Conservation (phyloP, 1,140 invertebrate species). For the Hirudo medicinalis region DNA sequence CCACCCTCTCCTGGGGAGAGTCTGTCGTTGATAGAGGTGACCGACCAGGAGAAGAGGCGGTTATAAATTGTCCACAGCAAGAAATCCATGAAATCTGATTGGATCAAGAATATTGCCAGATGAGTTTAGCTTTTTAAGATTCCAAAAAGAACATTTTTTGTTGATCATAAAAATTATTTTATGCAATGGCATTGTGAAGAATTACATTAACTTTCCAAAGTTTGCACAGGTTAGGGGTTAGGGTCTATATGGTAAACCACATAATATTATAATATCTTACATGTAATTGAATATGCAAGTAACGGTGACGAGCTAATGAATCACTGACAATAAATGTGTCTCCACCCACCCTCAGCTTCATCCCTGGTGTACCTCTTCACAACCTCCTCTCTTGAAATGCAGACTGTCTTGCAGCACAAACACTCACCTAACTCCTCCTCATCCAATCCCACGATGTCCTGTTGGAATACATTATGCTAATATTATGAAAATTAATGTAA, state of each 20-base stretch:
- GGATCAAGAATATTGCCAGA: too few relatives aligned
- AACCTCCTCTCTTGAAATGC: not conserved
- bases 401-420: not conserved
- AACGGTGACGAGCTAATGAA: too few relatives aligned
- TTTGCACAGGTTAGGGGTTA: too few relatives aligned
- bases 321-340: too few relatives aligned
- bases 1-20: not conserved
- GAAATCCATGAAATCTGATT: constrained; percentile 10
- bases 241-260: too few relatives aligned
- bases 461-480: not conserved
- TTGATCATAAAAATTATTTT: too few relatives aligned
- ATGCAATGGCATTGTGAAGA: too few relatives aligned
- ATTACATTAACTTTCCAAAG: too few relatives aligned
- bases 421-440: not conserved
- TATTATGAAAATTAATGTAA: not conserved
- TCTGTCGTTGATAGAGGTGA: not conserved
- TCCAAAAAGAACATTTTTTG: too few relatives aligned
- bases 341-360: not conserved
- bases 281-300: too few relatives aligned
- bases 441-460: not conserved
- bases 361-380: not conserved
- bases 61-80: not conserved
- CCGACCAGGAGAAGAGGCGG: not conserved
- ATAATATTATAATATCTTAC: too few relatives aligned
- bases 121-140: too few relatives aligned